phyloP scores from a whole-genome alignment of 2,797 vertebrate genomes.

The Nasua narica region DNA sequence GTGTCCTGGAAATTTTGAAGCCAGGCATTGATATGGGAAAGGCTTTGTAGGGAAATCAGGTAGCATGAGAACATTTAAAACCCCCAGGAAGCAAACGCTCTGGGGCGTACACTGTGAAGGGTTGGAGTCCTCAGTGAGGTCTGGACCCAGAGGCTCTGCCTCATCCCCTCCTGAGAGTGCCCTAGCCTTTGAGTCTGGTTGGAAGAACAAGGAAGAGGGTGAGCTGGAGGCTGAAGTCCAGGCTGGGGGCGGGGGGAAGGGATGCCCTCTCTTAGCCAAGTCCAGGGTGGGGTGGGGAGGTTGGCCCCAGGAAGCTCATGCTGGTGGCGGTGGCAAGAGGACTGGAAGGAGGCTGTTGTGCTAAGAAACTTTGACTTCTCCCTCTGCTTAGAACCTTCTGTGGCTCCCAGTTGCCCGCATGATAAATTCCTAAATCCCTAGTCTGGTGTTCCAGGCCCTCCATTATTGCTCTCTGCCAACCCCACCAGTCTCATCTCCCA shows the following conservation, averaged over 20 bases:
- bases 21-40: background rate
- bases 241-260: rapidly evolving
- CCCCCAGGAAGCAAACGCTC: background rate
- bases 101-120: background rate
- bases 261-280: background rate
- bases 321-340: background rate
- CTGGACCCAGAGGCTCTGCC: background rate
- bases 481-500: background rate
- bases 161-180: background rate
- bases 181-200: background rate
- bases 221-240: background rate
- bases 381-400: background rate
- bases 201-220: background rate
- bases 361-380: background rate
- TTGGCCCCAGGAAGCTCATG: background rate
- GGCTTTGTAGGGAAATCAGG: background rate
- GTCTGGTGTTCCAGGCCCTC: background rate
- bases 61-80: background rate
- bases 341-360: background rate
- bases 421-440: background rate
- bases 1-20: background rate
- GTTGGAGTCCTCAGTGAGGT: background rate
- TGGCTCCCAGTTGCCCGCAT: background rate
- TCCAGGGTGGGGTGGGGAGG: background rate
- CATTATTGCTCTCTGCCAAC: background rate